Conservation (phyloP, 2,888 invertebrate genomes). For the Caenorhabditis zanzibari region DNA sequence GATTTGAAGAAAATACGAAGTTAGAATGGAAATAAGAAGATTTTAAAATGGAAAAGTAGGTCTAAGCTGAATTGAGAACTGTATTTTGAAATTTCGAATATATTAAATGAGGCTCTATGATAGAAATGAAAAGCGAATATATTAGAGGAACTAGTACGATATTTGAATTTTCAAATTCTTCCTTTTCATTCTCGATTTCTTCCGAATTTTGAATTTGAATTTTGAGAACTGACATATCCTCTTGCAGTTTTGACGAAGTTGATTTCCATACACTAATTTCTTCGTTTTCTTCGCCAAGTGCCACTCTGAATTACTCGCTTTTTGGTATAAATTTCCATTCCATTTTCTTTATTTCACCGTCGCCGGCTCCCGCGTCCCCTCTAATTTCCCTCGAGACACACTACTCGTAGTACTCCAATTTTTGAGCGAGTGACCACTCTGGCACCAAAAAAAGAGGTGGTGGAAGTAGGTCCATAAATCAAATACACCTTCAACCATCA, state of each 20-base stretch:
- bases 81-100: too few species aligned
- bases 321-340: constrained; percentile 65
- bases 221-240: constrained; percentile 1
- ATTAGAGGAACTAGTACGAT: background rate
- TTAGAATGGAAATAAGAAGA: constrained; percentile 15
- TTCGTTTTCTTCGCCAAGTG: constrained; percentile 34
- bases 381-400: constrained; percentile 60
- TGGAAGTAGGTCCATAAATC: constrained; percentile 33
- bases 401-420: constrained; percentile 54
- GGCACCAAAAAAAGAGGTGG: background rate
- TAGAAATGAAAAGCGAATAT: background rate
- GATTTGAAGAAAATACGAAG: background rate
- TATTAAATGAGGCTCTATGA: too few species aligned
- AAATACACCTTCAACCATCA: constrained; percentile 13
- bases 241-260: constrained; percentile 18
- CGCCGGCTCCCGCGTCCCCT: constrained; percentile 18
- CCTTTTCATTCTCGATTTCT: background rate
- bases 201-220: background rate
- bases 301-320: constrained; percentile 55
- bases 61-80: too few species aligned
- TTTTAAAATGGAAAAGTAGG: constrained; percentile 6
- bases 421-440: constrained; percentile 51
- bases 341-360: constrained; percentile 26
- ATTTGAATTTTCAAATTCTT: background rate
- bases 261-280: constrained; percentile 59